A percentile compares a stretch with the other conserved stretches of the same genome.
These are phyloP conservation scores for Mirounga angustirostris DNA, from an alignment of 2,113 vertebrate genomes.

Conservation along the genomic window DNA sequence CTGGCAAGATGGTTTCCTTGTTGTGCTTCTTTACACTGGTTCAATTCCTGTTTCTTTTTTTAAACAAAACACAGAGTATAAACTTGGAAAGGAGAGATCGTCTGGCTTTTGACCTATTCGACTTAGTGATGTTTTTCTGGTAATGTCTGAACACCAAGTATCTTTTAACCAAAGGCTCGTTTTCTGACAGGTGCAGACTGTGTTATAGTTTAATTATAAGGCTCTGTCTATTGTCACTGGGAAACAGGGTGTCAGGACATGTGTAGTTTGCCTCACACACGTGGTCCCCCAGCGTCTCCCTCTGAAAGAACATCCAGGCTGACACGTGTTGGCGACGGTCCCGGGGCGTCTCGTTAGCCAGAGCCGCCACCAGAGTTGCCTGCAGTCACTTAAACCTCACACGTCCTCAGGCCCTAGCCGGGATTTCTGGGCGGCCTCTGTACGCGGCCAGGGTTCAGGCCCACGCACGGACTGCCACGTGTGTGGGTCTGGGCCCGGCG, in stretches of 20 bases:
- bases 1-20: not conserved
- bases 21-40: no score
- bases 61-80: not conserved
- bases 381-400: no score
- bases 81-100: not conserved
- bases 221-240: not conserved
- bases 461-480: rapidly evolving
- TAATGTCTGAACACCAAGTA: no score
- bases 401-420: rapidly evolving
- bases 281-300: not conserved
- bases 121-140: not conserved
- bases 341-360: no score
- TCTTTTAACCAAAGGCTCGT: not conserved
- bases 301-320: not conserved
- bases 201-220: not conserved
- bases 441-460: not conserved
- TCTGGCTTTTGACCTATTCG: not conserved
- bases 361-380: not conserved
- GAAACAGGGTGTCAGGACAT: not conserved
- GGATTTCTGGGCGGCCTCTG: not conserved
- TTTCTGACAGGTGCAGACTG: not conserved
- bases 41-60: not conserved
- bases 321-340: no score
- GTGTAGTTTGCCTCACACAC: rapidly evolving
- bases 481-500: not conserved